These are phyloP conservation scores for Hipparchia semele DNA, from an alignment of 2,888 invertebrate species.

Conservation along the genomic window DNA sequence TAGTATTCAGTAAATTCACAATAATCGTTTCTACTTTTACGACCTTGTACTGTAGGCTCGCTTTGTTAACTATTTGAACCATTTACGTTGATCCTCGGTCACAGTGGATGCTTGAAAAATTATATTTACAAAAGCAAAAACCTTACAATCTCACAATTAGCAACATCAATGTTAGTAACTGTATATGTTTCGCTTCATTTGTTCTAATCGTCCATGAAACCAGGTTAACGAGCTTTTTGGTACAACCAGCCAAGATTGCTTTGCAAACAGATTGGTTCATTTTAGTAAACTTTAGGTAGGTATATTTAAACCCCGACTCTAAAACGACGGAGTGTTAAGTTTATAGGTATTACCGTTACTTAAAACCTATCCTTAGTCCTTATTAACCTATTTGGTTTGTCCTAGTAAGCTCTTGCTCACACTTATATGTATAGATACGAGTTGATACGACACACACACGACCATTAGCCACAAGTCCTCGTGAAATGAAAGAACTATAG, in stretches of 20 bases:
- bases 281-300: neutral
- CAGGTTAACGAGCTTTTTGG: neutral
- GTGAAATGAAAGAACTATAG: no score
- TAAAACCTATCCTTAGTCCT: no score
- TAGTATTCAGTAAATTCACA: neutral
- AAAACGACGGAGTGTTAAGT: no score
- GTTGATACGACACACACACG: no score
- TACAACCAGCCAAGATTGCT: neutral
- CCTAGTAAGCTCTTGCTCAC: no score
- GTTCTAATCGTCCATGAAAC: neutral
- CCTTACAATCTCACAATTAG: neutral
- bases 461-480: no score
- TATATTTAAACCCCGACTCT: no score
- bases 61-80: slow-evolving; percentile 18
- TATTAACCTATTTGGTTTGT: no score
- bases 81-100: neutral
- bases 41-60: neutral
- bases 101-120: slow-evolving; percentile 22
- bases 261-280: neutral
- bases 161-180: neutral
- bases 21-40: slow-evolving; percentile 4
- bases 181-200: slow-evolving; percentile 8
- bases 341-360: no score
- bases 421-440: no score
- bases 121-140: neutral